Evolutionary conservation across 2,113 vertebrate genomes (phyloP), one percentile per base, ranked within the genome.

Genomic region (Colinus virginianus): DNA sequence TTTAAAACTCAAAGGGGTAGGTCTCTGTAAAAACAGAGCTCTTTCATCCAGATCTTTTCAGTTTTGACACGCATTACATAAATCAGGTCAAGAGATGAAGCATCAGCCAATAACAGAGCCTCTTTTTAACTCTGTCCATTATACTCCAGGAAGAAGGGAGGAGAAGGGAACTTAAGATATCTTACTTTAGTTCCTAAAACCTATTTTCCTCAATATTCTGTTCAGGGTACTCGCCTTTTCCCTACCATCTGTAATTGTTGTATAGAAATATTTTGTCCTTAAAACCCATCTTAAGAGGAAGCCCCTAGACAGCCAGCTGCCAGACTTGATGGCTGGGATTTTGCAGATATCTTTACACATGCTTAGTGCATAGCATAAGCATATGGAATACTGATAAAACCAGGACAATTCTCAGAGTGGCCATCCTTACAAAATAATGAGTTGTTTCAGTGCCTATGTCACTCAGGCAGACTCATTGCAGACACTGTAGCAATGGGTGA

Each of bases 261-360:
- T 53, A 40, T 4, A 78, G 48, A 88, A 68, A 43, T 22, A 9
- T 32, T 77, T 64, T 46, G 36, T 64, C 48, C 64, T 64, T 45
- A 84, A 36, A 87, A 84, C 53, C 0, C 58, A 58, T 28, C 17
- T 78, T 64, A 16, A 72, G 53, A 66, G 78, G 49, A 66, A 58
- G 64, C 5, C 10, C 5, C 9, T n/a, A 14, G 7, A 58, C 26
- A 11, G 16, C 28, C 40, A 64, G 48, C 20, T 76, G 62, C 30
- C 30, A 58, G 21, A 43, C 8, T 42, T 46, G 40, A 20, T 0
- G 4, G 13, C 40, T 32, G 4, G 9, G 13, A 5, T 45, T 36
- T 64, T 42, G 3, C n/a, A 42, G 6, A 13, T 58, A 8, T 8
- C 13, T 56, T 40, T 43, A 15, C 0, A 0, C 12, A 23, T 5